Percentiles rank a stretch among this genome's conserved stretches.
Evolutionary conservation across 2,888 invertebrate genomes (phyloP).

Genomic region (Philhelius pedissequus): DNA sequence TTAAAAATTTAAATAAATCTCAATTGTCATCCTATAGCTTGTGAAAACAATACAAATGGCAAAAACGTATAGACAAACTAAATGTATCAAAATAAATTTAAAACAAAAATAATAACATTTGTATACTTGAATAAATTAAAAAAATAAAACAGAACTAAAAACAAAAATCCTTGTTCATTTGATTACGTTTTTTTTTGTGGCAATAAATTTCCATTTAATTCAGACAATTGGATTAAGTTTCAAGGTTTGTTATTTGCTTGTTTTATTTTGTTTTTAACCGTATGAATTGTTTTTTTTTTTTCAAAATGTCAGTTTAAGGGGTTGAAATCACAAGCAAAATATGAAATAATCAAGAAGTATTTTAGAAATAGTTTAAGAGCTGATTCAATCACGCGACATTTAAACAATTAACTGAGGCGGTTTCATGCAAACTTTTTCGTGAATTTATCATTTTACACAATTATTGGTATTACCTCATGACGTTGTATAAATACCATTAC

Average conservation of each 20-base stretch:
- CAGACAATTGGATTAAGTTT: constrained; percentile 4
- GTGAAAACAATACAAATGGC: background rate
- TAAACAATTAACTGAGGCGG: too few relatives aligned
- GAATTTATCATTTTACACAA: too few relatives aligned
- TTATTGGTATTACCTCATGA: too few relatives aligned
- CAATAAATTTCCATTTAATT: background rate
- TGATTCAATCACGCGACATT: too few relatives aligned
- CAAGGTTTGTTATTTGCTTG: background rate
- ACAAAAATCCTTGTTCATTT: background rate
- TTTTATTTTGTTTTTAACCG: background rate
- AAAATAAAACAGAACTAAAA: background rate
- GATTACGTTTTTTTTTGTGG: background rate
- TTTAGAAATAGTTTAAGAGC: too few relatives aligned
- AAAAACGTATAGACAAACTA: background rate
- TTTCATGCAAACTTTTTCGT: too few relatives aligned
- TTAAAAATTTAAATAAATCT: constrained; percentile 9
- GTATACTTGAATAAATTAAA: background rate
- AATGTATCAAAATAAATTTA: background rate
- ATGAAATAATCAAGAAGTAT: background rate
- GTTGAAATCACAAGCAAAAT: background rate
- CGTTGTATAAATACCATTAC: too few relatives aligned
- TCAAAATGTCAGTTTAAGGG: background rate
- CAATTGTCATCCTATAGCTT: background rate
- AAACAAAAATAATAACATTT: background rate
- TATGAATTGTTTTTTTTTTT: background rate